Evolutionary conservation across 2,888 invertebrate species (phyloP), one percentile per base, ranked within the genome.

Genomic region (Ceratothoa steindachneri): DNA sequence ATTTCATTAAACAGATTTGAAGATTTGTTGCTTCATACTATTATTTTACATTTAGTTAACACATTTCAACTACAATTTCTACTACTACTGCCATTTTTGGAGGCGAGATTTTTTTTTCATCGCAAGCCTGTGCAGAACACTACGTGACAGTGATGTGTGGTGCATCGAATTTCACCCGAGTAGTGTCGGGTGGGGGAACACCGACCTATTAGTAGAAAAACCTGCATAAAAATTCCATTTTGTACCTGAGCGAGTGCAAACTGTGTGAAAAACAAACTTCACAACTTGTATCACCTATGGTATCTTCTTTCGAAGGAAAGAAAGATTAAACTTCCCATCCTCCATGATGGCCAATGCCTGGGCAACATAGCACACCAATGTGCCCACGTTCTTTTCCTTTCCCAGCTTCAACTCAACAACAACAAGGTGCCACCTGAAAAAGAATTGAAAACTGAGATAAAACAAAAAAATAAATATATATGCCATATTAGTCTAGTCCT

Each of bases 1-100:
- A 67, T 75, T 75, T 71, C 71, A 60, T 74, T 71, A 67, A 55
- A 67, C 71, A 74, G 68, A 67, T 67, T 68, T 71, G 67, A 71
- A 71, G 31, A 74, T 74, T 51, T 28, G 53, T 31, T 74, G 71
- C 5, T 68, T 74, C 68, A 64, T 2, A 71, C 60, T 64, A 71
- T 71, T 71, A 71, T 67, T 74, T 71, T 60, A 67, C 67, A 74
- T 60, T 7, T 71, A 71, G 71, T 71, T 53, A 66, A 71, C 60
- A 53, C 66, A 65, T 67, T 65, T 28, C 67, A n/a, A 67, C 64
- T 70, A 70, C 73, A 70, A 52, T 70, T 66, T 73, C 52, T 52
- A 73, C 69, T 73, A 70, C 73, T 70, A 69, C 53, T 67, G 71
- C 67, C 22, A 71, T 66, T 53, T 67, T 67, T 67, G 67, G 74